Base-by-base conservation (phyloP, 2,113 vertebrate species). In the Bungarus multicinctus region DNA sequence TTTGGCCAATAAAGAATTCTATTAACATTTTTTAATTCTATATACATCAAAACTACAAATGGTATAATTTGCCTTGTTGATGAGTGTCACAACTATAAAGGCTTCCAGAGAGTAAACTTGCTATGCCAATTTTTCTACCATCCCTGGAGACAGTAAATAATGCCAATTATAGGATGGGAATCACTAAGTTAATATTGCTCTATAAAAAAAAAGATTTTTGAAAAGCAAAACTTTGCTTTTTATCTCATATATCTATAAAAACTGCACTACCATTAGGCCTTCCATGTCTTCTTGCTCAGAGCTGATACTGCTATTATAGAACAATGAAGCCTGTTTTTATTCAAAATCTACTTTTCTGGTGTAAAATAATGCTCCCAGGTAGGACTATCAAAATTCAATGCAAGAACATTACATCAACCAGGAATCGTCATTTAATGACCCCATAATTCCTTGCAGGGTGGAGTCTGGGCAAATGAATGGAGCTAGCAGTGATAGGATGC, bases 131-230 rank as follows among this genome's bases (percentile, higher is more conserved):
- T 90, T 89, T 57, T 88, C 88, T 52, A 43, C 57, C 1, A 2
- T 88, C 54, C 64, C 64, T 27, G 47, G 16, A 93, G 54, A 92
- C 47, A 64, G 30, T 20, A 91, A 58, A 30, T 60, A 94, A 47
- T 53, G 93, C 25, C 90, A 90, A 94, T 91, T 91, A 85, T n/a
- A 95, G 27, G 91, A 86, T 18, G 50, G 34, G 34, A 57, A 86
- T 16, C 47, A 50, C 5, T 43, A 64, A 87, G 53, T 20, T 92
- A 45, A 45, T 87, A 45, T 22, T 43, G 87, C 34, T 88, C 34
- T 91, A 27, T 25, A 47, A 30, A 87, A 69, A 6, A 30, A 4
- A 93, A 94, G 91, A 69, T 57, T 7, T 50, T 50, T 39, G 85
- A 74, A 81, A 81, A 50, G 57, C 90, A 89, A 88, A 88, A 88